These are phyloP conservation scores for Noctilio leporinus DNA, from an alignment of 2,113 vertebrate genomes.

Conservation along the genomic window DNA sequence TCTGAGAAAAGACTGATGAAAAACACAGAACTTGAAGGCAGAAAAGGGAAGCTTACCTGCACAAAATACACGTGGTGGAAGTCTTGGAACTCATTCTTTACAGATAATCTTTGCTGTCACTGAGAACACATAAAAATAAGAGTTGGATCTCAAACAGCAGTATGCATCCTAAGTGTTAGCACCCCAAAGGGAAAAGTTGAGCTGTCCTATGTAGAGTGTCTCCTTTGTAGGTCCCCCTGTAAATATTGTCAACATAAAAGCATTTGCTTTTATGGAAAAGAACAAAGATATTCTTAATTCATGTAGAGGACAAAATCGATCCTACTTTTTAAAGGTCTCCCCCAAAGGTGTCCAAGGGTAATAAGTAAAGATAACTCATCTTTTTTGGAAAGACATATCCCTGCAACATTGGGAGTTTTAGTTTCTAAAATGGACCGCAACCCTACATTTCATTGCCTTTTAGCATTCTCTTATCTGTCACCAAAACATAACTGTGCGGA, in stretches of 20 bases:
- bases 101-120: not conserved
- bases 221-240: not conserved
- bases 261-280: not conserved
- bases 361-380: not conserved
- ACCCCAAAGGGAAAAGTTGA: not conserved
- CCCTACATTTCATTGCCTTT: not conserved
- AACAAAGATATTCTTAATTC: not conserved
- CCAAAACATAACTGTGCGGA: slow-evolving; percentile 2
- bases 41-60: not conserved
- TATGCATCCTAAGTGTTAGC: not conserved
- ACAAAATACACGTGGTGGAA: not conserved
- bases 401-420: not conserved
- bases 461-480: slow-evolving; percentile 37
- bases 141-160: not conserved
- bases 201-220: not conserved
- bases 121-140: not conserved
- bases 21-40: not conserved
- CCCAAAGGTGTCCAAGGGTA: no score
- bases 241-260: not conserved
- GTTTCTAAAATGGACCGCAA: not conserved
- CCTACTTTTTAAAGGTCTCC: not conserved
- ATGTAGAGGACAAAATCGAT: not conserved
- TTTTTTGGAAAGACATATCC: not conserved
- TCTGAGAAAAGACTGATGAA: not conserved
- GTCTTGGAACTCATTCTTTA: not conserved